Percentiles rank a stretch among this genome's conserved stretches.
Evolutionary conservation across 1,140 invertebrate genomes (phyloP).

Genomic region (Zaprionus ghesquierei): DNA sequence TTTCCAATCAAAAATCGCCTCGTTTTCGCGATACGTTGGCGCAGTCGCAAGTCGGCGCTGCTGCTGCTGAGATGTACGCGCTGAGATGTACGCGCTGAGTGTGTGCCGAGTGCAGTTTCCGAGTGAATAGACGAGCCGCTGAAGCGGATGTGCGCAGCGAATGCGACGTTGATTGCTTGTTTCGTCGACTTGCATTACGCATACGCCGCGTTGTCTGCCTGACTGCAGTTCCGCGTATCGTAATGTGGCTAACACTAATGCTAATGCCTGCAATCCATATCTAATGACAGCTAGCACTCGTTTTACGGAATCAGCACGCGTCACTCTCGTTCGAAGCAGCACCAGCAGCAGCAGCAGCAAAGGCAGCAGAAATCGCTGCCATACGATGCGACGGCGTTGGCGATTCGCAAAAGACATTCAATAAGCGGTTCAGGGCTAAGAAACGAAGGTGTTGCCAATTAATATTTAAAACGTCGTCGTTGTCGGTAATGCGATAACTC

Average conservation of each 20-base stretch:
- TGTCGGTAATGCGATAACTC: constrained; percentile 64
- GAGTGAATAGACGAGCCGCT: constrained; percentile 15
- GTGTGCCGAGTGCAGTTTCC: constrained; percentile 16
- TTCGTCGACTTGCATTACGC: constrained; percentile 18
- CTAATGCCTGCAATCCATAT: constrained; percentile 28
- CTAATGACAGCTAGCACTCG: constrained; percentile 33
- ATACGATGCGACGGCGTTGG: constrained; percentile 28
- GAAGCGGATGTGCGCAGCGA: constrained; percentile 4
- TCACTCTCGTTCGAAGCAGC: neutral
- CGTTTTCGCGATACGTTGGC: constrained; percentile 12
- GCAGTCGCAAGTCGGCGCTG: constrained; percentile 68
- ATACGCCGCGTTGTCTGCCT: constrained; percentile 28
- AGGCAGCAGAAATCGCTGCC: neutral
- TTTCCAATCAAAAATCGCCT: constrained; percentile 36
- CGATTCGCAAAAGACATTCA: constrained; percentile 57
- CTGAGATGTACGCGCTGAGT: constrained; percentile 23
- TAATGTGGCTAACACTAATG: constrained; percentile 5
- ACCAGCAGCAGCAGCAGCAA: neutral
- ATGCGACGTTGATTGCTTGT: constrained; percentile 24
- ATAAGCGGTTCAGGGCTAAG: constrained; percentile 75
- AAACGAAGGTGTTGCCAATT: constrained; percentile 75
- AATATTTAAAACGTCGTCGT: constrained; percentile 60
- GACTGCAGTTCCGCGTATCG: constrained; percentile 4
- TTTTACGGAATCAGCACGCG: constrained; percentile 40
- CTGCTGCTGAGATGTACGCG: constrained; percentile 35